A percentile compares a stretch with the other conserved stretches of the same genome.
Conservation (phyloP, 2,888 invertebrate species). For the Oeneis ivallda region DNA sequence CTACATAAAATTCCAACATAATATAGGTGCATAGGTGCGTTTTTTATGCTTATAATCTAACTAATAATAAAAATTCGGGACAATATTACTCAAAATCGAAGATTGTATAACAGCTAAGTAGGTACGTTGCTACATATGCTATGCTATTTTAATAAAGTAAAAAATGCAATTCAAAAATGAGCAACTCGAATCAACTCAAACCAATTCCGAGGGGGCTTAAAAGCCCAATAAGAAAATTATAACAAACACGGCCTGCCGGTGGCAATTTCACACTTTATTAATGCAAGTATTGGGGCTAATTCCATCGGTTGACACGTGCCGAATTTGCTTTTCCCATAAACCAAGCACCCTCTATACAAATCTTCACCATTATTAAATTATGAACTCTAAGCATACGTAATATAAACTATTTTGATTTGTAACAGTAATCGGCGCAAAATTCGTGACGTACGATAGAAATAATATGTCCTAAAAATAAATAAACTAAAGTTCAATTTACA, state of each 20-base stretch:
- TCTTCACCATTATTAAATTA: slow-evolving; percentile 49
- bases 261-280: slow-evolving; percentile 82
- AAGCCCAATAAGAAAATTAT: slow-evolving; percentile 75
- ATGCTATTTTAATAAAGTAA: background rate
- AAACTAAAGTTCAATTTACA: slow-evolving; percentile 47
- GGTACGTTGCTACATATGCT: too few species aligned
- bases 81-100: too few species aligned
- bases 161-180: slow-evolving; percentile 28
- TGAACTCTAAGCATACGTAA: slow-evolving; percentile 46
- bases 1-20: too few species aligned
- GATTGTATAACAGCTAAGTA: too few species aligned
- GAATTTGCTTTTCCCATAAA: slow-evolving; percentile 78
- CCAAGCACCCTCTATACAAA: slow-evolving; percentile 55
- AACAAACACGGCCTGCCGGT: slow-evolving; percentile 71
- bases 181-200: slow-evolving; percentile 35
- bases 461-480: slow-evolving; percentile 38
- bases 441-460: slow-evolving; percentile 21
- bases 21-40: too few species aligned
- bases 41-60: too few species aligned
- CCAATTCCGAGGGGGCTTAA: slow-evolving; percentile 46
- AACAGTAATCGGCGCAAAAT: slow-evolving; percentile 20
- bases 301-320: slow-evolving; percentile 78
- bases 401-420: slow-evolving; percentile 17
- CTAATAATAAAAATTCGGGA: too few species aligned
- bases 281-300: slow-evolving; percentile 80